Conservation (phyloP, 2,888 invertebrate genomes). For the Stomorhina lunata region DNA sequence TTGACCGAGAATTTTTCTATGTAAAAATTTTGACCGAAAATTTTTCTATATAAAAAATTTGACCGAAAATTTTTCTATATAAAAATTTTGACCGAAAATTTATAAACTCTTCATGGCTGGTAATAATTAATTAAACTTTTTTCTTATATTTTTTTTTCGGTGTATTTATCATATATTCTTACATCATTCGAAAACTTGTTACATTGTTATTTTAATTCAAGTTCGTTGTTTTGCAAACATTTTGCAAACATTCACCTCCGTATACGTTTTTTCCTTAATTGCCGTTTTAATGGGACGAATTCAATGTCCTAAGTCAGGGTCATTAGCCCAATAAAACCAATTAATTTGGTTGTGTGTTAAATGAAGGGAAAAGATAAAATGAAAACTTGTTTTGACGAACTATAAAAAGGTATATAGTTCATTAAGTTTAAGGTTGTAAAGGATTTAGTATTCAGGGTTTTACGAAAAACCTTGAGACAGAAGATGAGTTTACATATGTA, state of each 20-base stretch:
- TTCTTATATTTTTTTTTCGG: conserved; percentile 1
- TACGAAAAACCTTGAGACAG: conserved; percentile 12
- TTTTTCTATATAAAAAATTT: too few species aligned
- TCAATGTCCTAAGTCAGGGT: conserved; percentile 3
- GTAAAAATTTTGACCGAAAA: too few species aligned
- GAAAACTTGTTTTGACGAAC: conserved; percentile 29
- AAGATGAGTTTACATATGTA: background rate
- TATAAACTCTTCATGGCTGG: too few species aligned
- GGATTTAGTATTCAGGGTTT: background rate
- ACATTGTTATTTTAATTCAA: background rate
- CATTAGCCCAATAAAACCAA: background rate
- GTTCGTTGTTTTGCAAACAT: background rate
- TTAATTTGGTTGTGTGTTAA: too few species aligned
- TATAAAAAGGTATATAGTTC: background rate
- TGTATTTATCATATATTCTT: background rate
- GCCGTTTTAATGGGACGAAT: background rate
- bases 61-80: too few species aligned
- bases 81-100: too few species aligned
- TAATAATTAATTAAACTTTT: too few species aligned
- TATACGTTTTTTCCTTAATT: too few species aligned
- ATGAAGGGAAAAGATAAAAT: background rate
- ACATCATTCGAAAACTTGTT: background rate
- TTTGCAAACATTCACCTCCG: background rate
- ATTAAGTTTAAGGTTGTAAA: conserved; percentile 28
- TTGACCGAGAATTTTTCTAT: too few species aligned